Evolutionary conservation across 2,888 invertebrate genomes (phyloP).

Genomic region (Epiblema foenella): DNA sequence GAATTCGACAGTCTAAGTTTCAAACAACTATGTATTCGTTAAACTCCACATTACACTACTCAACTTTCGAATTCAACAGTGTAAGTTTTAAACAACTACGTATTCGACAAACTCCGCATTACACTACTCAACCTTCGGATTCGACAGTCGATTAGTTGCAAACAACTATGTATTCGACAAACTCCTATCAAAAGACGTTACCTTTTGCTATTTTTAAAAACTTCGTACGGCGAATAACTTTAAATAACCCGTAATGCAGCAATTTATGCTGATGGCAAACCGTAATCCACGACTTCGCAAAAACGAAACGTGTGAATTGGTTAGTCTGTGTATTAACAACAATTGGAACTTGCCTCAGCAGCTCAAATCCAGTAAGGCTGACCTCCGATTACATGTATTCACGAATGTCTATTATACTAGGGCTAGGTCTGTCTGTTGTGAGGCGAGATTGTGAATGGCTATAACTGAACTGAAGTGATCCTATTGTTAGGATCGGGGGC

Average conservation of each 20-base stretch:
- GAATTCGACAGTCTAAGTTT: background rate
- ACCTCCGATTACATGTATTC: background rate
- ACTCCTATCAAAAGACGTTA: background rate
- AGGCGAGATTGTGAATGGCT: background rate
- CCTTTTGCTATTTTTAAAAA: background rate
- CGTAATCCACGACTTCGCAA: constrained; percentile 10
- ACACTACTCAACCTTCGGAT: background rate
- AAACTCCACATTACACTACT: too few species aligned
- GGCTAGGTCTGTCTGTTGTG: background rate
- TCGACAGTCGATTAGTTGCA: background rate
- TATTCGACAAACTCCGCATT: too few species aligned
- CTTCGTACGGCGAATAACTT: background rate
- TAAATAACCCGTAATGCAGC: background rate
- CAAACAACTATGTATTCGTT: background rate
- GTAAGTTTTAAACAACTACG: too few species aligned
- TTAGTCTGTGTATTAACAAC: background rate
- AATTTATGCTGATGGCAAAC: constrained; percentile 4
- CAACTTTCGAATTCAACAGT: too few species aligned
- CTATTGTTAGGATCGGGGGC: constrained; percentile 32
- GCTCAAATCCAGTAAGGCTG: background rate
- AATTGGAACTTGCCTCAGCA: background rate
- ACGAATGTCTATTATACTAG: background rate
- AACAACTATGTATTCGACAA: background rate
- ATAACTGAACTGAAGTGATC: constrained; percentile 4
- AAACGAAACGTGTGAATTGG: constrained; percentile 39